phyloP scores from a whole-genome alignment of 2,888 invertebrate genomes.

The Clivina fossor region DNA sequence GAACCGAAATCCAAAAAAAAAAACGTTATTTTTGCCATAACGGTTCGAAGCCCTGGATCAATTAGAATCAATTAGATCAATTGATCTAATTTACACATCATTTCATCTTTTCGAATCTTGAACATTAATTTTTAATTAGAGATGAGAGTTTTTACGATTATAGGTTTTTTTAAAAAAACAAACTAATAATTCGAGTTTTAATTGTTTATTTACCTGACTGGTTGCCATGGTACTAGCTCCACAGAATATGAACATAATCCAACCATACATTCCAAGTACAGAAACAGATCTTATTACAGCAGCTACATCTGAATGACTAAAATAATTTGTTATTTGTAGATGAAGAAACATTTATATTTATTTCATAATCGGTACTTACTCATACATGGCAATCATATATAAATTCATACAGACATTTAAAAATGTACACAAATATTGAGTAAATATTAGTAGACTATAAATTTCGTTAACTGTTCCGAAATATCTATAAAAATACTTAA shows the following conservation, averaged over 20 bases:
- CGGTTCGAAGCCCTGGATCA: too few relatives aligned
- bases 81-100: too few relatives aligned
- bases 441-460: neutral
- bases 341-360: neutral
- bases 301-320: neutral
- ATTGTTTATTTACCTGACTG: neutral
- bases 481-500: neutral
- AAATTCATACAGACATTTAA: conserved; percentile 4
- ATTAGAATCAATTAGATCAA: too few relatives aligned
- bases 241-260: conserved; percentile 5
- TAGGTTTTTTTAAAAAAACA: too few relatives aligned
- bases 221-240: neutral
- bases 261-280: neutral
- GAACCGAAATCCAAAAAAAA: too few relatives aligned
- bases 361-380: neutral
- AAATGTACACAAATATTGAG: neutral
- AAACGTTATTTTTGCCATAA: too few relatives aligned
- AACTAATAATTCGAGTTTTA: neutral
- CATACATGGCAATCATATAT: neutral
- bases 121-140: too few relatives aligned
- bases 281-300: neutral
- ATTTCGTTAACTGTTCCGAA: neutral
- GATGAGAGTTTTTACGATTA: too few relatives aligned
- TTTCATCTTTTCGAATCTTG: too few relatives aligned
- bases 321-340: neutral